phyloP scores from a whole-genome alignment of 2,888 invertebrate species.

The Orthosia cruda region DNA sequence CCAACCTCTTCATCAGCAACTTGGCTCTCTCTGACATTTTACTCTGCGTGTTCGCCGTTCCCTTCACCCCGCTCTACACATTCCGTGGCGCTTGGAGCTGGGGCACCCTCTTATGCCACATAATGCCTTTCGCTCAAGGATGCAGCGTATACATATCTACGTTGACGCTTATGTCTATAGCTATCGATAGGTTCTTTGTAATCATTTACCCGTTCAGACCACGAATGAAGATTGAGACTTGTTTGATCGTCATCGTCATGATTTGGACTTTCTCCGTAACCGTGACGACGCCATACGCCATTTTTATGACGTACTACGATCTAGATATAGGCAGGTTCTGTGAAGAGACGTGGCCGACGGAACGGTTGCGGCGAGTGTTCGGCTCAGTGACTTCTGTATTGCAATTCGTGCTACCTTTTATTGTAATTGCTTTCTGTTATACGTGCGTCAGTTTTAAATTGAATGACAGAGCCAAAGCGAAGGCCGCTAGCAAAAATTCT shows the following conservation, averaged over 20 bases:
- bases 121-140: slow-evolving; percentile 98
- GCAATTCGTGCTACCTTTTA: slow-evolving; percentile 98
- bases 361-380: slow-evolving; percentile 95
- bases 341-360: slow-evolving; percentile 98
- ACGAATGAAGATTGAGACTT: slow-evolving; percentile 97
- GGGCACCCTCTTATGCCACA: slow-evolving; percentile 97
- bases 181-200: slow-evolving; percentile 99
- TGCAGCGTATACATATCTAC: slow-evolving; percentile 99
- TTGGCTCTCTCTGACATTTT: slow-evolving; percentile 98
- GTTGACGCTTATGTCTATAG: slow-evolving; percentile 98
- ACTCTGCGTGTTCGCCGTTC: slow-evolving; percentile 98
- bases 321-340: slow-evolving; percentile 92
- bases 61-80: slow-evolving; percentile 98
- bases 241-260: slow-evolving; percentile 96
- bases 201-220: slow-evolving; percentile 99
- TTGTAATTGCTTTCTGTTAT: slow-evolving; percentile 98
- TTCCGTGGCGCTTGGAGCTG: slow-evolving; percentile 98
- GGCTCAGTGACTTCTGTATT: slow-evolving; percentile 97
- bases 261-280: slow-evolving; percentile 98
- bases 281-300: slow-evolving; percentile 97
- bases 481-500: slow-evolving; percentile 96
- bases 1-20: slow-evolving; percentile 99
- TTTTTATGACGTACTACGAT: slow-evolving; percentile 94
- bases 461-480: slow-evolving; percentile 95
- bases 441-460: slow-evolving; percentile 97